Percentiles rank a stretch among this genome's conserved stretches.
Evolutionary conservation across 2,888 invertebrate genomes (phyloP).

Genomic region (Pelosia muscerda): DNA sequence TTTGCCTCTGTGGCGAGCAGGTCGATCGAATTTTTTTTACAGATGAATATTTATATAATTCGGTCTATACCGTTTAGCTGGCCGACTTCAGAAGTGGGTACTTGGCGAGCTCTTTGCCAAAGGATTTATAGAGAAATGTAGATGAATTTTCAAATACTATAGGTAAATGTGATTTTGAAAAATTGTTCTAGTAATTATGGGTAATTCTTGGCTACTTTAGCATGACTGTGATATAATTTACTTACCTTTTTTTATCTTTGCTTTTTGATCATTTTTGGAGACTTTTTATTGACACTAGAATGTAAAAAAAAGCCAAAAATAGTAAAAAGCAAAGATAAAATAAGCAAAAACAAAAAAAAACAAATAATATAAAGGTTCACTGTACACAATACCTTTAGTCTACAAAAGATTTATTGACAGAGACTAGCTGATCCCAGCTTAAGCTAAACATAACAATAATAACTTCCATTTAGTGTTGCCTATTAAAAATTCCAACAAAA

Average conservation of each 20-base stretch:
- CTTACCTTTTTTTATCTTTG: too few relatives aligned
- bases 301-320: too few relatives aligned
- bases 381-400: not conserved
- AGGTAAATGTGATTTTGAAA: not conserved
- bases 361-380: too few relatives aligned
- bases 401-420: conserved; percentile 18
- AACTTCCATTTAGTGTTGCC: conserved; percentile 56
- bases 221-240: not conserved
- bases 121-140: not conserved
- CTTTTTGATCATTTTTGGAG: too few relatives aligned
- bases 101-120: not conserved
- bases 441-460: conserved; percentile 49
- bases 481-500: conserved; percentile 57
- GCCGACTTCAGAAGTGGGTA: not conserved
- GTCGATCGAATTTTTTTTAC: not conserved
- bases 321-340: too few relatives aligned
- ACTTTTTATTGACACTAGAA: too few relatives aligned
- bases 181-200: not conserved
- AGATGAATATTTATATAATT: not conserved
- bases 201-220: not conserved
- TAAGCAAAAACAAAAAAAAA: too few relatives aligned
- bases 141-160: not conserved
- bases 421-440: conserved; percentile 35
- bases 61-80: not conserved
- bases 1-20: not conserved